Evolutionary conservation across 64 coral and sea anemone species (phyloP), one percentile per base, ranked within the genome.

Genomic region (Porites australiensis): DNA sequence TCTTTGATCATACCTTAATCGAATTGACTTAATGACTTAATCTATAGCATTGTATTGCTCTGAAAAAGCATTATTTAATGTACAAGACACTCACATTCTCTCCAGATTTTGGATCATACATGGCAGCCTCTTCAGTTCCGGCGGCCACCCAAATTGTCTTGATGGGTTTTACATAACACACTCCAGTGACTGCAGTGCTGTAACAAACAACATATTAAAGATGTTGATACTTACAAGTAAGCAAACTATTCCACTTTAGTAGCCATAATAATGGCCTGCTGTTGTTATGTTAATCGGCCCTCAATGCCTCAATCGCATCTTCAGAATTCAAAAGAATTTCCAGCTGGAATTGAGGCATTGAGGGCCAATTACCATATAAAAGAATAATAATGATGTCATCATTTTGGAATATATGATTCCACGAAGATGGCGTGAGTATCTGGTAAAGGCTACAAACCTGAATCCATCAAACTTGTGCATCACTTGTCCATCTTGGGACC

Each of bases 401-500:
- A 37, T 37, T 37, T 37, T 37, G 27, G 27, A 37, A 37, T 37
- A 37, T 37, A 37, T 37, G 27, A 37, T 37, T 37, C 27, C 27
- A 37, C 27, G 1, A 37, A 37, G 27, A 37, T 37, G 27, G 27
- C 27, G 27, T 37, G 50, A 14, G 23, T 43, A 74, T 8, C 23
- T 20, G 16, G 62, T 64, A 13, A 58, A 18, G 10, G 4, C 50
- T 19, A 50, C 18, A 19, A 44, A 99, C 94, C 94, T 94, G 86
- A 99, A 96, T 37, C 98, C 98, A 92, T 99, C 98, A 96, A 96
- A 96, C 77, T 96, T 96, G 78, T 99, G 98, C 94, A 99, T 96
- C 19, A 93, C 82, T 70, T 96, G 94, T 54, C 94, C 98, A 92
- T 99, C 98, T 91, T 96, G 98, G 87, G 94, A 96, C 98, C 98